Conservation (phyloP, 2,113 vertebrate species). For the Neogobius melanostomus region DNA sequence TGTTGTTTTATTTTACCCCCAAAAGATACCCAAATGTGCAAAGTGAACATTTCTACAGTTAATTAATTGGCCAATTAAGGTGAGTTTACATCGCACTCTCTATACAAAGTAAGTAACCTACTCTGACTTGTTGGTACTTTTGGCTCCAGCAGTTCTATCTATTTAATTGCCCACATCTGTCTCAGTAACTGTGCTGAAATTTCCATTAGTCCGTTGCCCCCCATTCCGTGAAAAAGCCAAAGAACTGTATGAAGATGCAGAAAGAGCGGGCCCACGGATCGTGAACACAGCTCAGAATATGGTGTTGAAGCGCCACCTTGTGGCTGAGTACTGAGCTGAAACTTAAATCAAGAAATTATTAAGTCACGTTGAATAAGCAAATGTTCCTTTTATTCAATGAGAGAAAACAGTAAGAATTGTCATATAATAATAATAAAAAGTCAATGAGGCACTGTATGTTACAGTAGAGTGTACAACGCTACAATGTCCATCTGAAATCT, state of each 20-base stretch:
- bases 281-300: not conserved
- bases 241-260: not conserved
- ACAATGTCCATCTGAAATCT: constrained; percentile 26
- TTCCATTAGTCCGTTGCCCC: too few species aligned
- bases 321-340: constrained; percentile 16
- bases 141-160: too few species aligned
- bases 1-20: too few species aligned
- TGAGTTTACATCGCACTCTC: too few species aligned
- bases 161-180: too few species aligned
- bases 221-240: too few species aligned
- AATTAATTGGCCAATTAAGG: too few species aligned
- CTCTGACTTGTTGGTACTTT: too few species aligned
- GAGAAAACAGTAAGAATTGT: constrained; percentile 65
- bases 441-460: constrained; percentile 63
- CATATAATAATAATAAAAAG: constrained; percentile 38
- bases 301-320: constrained; percentile 25
- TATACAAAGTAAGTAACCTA: too few species aligned
- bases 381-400: constrained; percentile 72
- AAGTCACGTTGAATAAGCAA: not conserved
- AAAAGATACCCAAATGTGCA: too few species aligned
- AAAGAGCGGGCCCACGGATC: not conserved
- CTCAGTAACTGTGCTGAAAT: too few species aligned
- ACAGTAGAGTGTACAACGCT: constrained; percentile 38
- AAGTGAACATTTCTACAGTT: too few species aligned
- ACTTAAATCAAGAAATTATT: not conserved